phyloP scores from a whole-genome alignment of 2,888 invertebrate genomes.

The Lithosia quadra region DNA sequence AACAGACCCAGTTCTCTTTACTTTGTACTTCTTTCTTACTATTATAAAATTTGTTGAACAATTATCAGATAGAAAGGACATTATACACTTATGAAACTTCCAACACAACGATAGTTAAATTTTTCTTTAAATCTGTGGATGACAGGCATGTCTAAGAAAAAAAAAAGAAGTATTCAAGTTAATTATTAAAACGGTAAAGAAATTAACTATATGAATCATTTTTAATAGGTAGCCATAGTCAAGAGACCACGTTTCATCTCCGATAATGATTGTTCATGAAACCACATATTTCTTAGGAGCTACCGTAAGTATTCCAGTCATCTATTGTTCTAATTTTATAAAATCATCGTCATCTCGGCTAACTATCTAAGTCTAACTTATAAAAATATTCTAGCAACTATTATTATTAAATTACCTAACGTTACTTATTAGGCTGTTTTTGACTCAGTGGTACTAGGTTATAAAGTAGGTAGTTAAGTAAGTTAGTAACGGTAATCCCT shows the following conservation, averaged over 20 bases:
- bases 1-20: background rate
- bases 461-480: background rate
- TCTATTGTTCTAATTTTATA: background rate
- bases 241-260: background rate
- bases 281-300: background rate
- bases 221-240: too few relatives aligned
- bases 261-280: background rate
- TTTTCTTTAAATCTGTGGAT: background rate
- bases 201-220: background rate
- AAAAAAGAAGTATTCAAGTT: background rate
- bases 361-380: background rate
- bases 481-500: background rate
- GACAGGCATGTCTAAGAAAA: background rate
- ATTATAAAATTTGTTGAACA: background rate
- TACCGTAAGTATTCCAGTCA: background rate
- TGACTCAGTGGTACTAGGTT: background rate
- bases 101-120: background rate
- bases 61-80: background rate
- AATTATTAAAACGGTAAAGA: background rate
- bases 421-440: background rate
- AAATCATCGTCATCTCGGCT: background rate
- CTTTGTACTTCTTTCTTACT: too few relatives aligned
- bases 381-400: background rate
- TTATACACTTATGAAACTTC: background rate
- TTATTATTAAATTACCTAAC: background rate